Base-by-base conservation (phyloP, 1,140 invertebrate species). In the Achatina immaculata region DNA sequence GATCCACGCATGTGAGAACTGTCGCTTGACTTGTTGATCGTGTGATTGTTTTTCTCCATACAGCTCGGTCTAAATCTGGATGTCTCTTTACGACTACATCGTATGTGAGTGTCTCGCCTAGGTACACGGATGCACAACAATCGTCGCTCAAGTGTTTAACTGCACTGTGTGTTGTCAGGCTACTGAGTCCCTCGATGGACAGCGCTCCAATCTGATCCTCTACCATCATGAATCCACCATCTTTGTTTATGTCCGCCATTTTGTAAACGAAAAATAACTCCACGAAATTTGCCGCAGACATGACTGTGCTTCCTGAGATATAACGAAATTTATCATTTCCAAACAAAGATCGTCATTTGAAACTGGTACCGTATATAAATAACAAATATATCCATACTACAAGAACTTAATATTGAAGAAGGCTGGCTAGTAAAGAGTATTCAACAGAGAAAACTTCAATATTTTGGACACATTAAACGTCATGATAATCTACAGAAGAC, bases 101-200 rank as follows among this genome's bases (percentile, higher is more conserved):
- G n/a, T 76, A 76, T 62, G 21, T 58, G 1, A 76, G 9, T 7
- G 74, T 76, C 51, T 76, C 51, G 6, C 74, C 74, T 42, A 76
- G 6, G 28, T 76, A 76, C 6, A 76, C 74, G 1, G 74, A 45
- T 48, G 71, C 45, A 34, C 42, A 45, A 31, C 34, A 51, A 21
- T 48, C 28, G 40, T 34, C 16, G 24, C 36, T 19, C 16, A 69
- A n/a, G 24, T 40, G 19, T 73, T 48, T 43, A 42, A 38, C 6
- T 28, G n/a, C n/a, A 34, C 9, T 28, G 19, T 24, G 2, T 19
- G 42, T 2, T 43, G 71, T 40, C 21, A 48, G 71, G 31, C n/a
- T 51, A 43, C 71, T 45, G 9, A 73, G 31, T 14, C 71, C 71
- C 31, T 73, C 71, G n/a, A 73, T 73, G 3, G 71, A 73, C 1